Evolutionary conservation across 1,140 invertebrate genomes (phyloP), one percentile per base, ranked within the genome.

Genomic region (Monomorium pharaonis): DNA sequence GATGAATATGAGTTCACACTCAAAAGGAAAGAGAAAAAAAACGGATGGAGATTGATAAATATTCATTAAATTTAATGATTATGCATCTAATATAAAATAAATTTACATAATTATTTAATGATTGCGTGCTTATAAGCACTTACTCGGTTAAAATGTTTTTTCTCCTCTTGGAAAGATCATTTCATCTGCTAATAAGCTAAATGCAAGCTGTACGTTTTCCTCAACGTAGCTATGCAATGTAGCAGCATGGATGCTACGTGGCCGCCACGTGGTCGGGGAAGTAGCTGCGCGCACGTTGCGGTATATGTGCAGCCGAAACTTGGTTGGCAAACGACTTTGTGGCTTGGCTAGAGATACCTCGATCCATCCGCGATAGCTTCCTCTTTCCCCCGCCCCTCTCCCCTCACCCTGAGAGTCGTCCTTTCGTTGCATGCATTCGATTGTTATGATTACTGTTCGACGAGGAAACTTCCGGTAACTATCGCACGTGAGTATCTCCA

Each of bases 241-340:
- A 84, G 72, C 54, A 54, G 27, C 37, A 24, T 65, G 76, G 76
- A 72, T 83, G 51, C 78, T 83, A 83, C 85, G 47, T 37, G 33
- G 37, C 63, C 47, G 21, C 56, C 54, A 86, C 77, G 65, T 72
- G 77, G 44, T 65, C 42, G n/a, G 70, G 63, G 44, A 63, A 62
- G 56, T 69, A 33, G 86, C 54, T 67, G 58, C 58, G 69, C 78
- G 83, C 75, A 87, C 86, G 78, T 84, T 67, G 54, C 49, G 58
- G 83, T 60, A 30, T 63, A 70, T 56, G 49, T 63, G 62, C 69
- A 56, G 56, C 67, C 88, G 47, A 89, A 90, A 90, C 86, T 86
- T 90, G 86, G 44, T 80, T 88, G 63, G 89, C 89, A 90, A 91
- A 90, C 84, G 86, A 88, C 83, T 88, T 84, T 88, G 86, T 42